Percentiles rank a stretch among this genome's conserved stretches.
Evolutionary conservation across 2,113 vertebrate species (phyloP).

Genomic region (Acanthisitta chloris): DNA sequence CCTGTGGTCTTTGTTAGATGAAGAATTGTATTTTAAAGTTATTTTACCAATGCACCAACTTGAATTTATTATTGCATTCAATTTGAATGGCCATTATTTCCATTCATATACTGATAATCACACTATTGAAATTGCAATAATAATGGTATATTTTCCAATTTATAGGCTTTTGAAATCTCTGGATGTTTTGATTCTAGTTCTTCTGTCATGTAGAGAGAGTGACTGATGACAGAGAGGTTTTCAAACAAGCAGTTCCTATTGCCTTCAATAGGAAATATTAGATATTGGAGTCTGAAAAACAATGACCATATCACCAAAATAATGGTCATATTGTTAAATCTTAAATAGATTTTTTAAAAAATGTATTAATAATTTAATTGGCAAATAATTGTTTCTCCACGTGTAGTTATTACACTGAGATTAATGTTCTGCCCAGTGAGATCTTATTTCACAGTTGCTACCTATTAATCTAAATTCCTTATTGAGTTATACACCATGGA

Average conservation of each 20-base stretch:
- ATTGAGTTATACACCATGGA: neutral
- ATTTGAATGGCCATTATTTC: neutral
- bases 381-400: neutral
- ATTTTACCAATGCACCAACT: neutral
- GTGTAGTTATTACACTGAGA: neutral
- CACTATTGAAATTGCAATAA: neutral
- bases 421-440: neutral
- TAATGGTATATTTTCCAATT: neutral
- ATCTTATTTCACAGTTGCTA: neutral
- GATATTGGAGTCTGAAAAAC: neutral
- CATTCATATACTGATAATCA: neutral
- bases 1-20: neutral
- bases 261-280: neutral
- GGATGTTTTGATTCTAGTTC: neutral
- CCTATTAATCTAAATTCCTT: neutral
- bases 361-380: neutral
- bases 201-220: neutral
- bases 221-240: neutral
- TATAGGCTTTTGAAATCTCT: neutral
- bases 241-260: neutral
- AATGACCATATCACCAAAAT: neutral
- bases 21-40: neutral
- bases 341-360: neutral
- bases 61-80: neutral
- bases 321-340: neutral